Conservation (phyloP, 2,888 invertebrate genomes). For the Melieria omissa region DNA sequence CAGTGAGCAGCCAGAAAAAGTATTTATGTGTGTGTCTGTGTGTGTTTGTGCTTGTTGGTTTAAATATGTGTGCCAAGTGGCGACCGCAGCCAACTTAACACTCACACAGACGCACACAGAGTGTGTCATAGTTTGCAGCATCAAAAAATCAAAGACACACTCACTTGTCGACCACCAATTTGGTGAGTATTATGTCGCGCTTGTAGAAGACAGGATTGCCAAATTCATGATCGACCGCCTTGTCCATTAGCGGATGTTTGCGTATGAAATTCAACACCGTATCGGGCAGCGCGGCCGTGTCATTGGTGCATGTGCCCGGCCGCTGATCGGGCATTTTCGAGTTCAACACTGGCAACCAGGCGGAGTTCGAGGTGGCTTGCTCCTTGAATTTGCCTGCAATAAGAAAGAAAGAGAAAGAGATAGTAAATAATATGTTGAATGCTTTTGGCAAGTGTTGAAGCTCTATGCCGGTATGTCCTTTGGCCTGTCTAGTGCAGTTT, state of each 20-base stretch:
- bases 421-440: background rate
- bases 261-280: conserved; percentile 96
- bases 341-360: conserved; percentile 94
- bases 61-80: no score
- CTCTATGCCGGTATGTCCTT: no score
- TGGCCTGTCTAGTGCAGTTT: no score
- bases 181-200: conserved; percentile 89
- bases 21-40: background rate
- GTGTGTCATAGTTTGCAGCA: background rate
- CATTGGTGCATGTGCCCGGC: conserved; percentile 94
- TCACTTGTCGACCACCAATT: conserved; percentile 87
- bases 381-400: conserved; percentile 81
- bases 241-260: conserved; percentile 97
- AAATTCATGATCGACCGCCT: conserved; percentile 92
- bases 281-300: conserved; percentile 90
- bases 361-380: conserved; percentile 90
- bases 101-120: background rate
- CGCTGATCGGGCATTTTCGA: conserved; percentile 92
- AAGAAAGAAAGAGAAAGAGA: conserved; percentile 22
- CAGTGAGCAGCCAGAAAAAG: background rate
- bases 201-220: conserved; percentile 95
- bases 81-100: no score
- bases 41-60: background rate
- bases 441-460: background rate
- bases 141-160: conserved; percentile 45